These are phyloP conservation scores for Anseranas semipalmata DNA, from an alignment of 2,113 vertebrate genomes.

Conservation along the genomic window DNA sequence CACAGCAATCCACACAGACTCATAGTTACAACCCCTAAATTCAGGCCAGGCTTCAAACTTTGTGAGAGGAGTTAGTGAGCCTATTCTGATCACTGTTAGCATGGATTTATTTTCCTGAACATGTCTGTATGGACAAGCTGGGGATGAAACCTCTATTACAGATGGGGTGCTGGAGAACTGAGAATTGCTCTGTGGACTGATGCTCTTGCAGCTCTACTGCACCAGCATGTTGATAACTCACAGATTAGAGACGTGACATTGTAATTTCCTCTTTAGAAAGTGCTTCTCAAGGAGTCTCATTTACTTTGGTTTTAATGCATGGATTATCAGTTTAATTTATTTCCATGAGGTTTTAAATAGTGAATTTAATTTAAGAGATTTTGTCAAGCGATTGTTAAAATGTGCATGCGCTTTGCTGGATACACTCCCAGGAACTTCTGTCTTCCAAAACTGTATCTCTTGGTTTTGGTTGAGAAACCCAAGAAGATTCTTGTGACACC, in stretches of 20 bases:
- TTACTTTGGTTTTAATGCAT: not conserved
- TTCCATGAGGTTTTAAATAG: not conserved
- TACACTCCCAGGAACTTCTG: not conserved
- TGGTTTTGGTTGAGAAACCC: not conserved
- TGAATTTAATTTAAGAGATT: slow-evolving; percentile 23
- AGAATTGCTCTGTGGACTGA: not conserved
- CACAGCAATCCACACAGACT: accelerated
- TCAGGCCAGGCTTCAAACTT: not conserved
- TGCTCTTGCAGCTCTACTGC: not conserved
- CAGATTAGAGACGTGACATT: not conserved
- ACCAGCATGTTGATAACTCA: not conserved
- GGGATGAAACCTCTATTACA: not conserved
- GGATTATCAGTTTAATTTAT: not conserved
- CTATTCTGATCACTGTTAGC: not conserved
- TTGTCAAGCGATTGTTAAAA: not conserved
- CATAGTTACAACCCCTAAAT: not conserved
- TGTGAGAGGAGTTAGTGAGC: not conserved
- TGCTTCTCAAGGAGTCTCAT: not conserved
- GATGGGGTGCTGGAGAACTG: not conserved
- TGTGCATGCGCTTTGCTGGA: not conserved
- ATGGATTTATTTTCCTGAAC: not conserved
- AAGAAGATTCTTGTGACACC: not conserved
- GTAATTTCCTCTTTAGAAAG: not conserved
- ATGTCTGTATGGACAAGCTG: not conserved
- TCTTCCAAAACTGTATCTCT: not conserved